These are phyloP conservation scores for Trilocha varians DNA, from an alignment of 2,888 invertebrate species.

Conservation along the genomic window DNA sequence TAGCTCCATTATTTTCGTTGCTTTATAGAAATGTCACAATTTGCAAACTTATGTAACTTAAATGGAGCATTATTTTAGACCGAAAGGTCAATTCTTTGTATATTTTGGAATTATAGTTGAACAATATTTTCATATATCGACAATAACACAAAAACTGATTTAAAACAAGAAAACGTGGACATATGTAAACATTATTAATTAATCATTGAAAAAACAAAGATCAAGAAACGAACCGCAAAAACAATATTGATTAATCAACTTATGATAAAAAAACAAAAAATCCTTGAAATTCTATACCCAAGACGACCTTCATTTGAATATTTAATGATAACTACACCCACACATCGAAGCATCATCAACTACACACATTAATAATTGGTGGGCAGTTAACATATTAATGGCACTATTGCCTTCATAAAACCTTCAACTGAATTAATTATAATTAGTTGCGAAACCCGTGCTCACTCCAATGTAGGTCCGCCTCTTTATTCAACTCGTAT, in stretches of 20 bases:
- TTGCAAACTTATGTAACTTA: too few species aligned
- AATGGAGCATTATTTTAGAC: too few species aligned
- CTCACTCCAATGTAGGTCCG: slow-evolving; percentile 44
- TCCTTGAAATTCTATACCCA: neutral
- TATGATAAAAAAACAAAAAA: neutral
- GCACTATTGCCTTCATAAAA: slow-evolving; percentile 36
- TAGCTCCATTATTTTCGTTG: too few species aligned
- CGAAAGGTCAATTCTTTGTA: too few species aligned
- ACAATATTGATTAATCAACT: neutral
- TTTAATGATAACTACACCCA: neutral
- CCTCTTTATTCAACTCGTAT: slow-evolving; percentile 50
- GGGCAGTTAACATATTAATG: slow-evolving; percentile 25
- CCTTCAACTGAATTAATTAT: slow-evolving; percentile 49
- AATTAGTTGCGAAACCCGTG: slow-evolving; percentile 32
- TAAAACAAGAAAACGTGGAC: too few species aligned
- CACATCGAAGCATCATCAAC: slow-evolving; percentile 2
- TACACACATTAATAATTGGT: slow-evolving; percentile 17
- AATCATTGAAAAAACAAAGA: too few species aligned
- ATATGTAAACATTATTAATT: too few species aligned
- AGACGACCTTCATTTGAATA: neutral
- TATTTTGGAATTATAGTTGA: too few species aligned
- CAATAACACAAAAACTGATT: too few species aligned
- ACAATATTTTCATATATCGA: too few species aligned
- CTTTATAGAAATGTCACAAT: too few species aligned
- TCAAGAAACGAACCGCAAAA: neutral